Evolutionary conservation across 2,113 vertebrate genomes (phyloP), one percentile per base, ranked within the genome.

Genomic region (Pseudorhombus dupliciocellatus): DNA sequence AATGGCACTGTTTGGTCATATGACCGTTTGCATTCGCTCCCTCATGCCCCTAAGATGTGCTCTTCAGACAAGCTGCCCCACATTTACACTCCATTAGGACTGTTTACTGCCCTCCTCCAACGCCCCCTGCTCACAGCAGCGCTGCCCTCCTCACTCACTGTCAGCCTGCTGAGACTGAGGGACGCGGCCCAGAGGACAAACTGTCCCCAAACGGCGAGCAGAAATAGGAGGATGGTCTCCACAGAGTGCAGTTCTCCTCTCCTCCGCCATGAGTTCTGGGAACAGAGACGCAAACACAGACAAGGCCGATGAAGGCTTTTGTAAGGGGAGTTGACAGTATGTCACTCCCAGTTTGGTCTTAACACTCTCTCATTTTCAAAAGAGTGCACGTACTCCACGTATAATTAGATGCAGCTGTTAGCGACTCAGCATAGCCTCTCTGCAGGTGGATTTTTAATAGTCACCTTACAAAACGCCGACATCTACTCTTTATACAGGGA

Each of bases 11-110:
- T 75, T 81, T 79, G 72, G 68, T 85, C 60, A 67, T 37, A 57
- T n/a, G 73, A 82, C 69, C 60, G 80, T 85, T 88, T 77, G 62
- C 85, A 81, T 79, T 82, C 53, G 57, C 70, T 70, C 71, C 53
- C 44, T 57, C 28, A 7, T 74, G 66, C 73, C 87, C 80, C 37
- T 18, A 34, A 79, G 87, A 70, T 56, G 58, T 75, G 66, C 34
- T 66, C 72, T 68, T 82, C 64, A 80, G 84, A 86, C 37, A 64
- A 84, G 65, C 75, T 83, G 75, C 69, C 79, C 82, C 66, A 83
- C 86, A 89, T 88, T 85, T 84, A 89, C 73, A 78, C 80, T 90
- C 83, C 85, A 91, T 91, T 86, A 89, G 76, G 66, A 66, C 57
- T 76, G 54, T 77, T 81, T 90, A 60, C 73, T 83, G 71, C 58